Evolutionary conservation across 2,113 vertebrate species (phyloP).

Genomic region (Prinia subflava): DNA sequence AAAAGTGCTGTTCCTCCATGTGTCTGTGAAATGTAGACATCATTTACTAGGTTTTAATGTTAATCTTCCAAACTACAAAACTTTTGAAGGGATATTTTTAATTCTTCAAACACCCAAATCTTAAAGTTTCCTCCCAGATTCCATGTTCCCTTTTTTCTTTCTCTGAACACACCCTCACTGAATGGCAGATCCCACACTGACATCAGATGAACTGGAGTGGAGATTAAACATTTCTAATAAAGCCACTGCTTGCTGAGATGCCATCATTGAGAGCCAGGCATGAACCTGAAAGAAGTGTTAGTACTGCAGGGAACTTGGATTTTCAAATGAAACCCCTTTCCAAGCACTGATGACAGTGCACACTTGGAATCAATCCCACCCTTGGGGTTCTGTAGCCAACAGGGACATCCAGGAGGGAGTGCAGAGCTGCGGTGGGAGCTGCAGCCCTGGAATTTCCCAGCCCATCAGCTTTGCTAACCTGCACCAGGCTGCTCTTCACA

Average conservation of each 20-base stretch:
- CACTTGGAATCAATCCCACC: accelerated
- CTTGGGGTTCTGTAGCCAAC: accelerated
- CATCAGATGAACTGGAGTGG: background rate
- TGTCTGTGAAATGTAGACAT: background rate
- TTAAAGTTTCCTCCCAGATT: background rate
- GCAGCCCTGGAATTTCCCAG: background rate
- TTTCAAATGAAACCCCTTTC: background rate
- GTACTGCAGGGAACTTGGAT: background rate
- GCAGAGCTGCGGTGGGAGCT: background rate
- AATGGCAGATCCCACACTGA: background rate
- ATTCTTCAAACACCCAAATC: background rate
- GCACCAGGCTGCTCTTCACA: background rate
- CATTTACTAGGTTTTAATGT: background rate
- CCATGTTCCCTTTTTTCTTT: background rate
- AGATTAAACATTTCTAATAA: background rate
- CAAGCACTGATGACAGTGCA: background rate
- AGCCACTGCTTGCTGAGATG: background rate
- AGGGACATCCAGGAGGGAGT: accelerated
- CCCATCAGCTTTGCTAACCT: background rate
- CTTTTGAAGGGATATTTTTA: background rate
- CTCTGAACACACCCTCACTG: background rate
- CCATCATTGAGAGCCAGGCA: background rate
- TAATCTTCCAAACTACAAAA: background rate
- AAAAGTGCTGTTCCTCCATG: background rate
- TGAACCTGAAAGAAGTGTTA: background rate